Evolutionary conservation across 1,140 invertebrate species (phyloP).

Genomic region (Lasioglossum baleicum): DNA sequence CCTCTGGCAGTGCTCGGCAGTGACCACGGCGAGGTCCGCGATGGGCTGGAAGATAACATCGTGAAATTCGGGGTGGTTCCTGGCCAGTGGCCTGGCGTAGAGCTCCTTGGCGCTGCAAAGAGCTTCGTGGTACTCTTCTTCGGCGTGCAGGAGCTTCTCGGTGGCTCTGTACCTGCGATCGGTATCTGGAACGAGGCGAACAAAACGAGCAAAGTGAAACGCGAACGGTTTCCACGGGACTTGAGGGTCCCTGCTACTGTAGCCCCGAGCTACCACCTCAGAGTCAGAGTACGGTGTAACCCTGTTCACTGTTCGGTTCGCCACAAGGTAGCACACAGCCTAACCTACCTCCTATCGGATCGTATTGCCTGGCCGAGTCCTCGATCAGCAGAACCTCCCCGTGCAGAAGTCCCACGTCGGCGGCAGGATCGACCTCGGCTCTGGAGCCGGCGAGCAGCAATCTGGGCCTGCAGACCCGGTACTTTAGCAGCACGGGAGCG

Average conservation of each 20-base stretch:
- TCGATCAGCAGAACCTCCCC: conserved; percentile 84
- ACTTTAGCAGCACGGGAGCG: conserved; percentile 80
- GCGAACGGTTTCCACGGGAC: no score
- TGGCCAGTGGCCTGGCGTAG: conserved; percentile 79
- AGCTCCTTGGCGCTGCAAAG: conserved; percentile 79
- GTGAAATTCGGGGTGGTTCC: conserved; percentile 79
- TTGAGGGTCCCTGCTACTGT: neutral
- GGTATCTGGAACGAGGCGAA: conserved; percentile 66
- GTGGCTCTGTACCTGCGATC: conserved; percentile 78
- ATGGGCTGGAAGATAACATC: conserved; percentile 79
- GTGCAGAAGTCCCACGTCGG: conserved; percentile 81
- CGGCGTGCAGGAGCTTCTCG: conserved; percentile 78
- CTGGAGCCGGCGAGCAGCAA: conserved; percentile 83
- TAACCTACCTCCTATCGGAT: conserved; percentile 77
- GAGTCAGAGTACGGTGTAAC: no score
- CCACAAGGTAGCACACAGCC: no score
- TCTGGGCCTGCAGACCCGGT: conserved; percentile 74
- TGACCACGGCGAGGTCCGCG: conserved; percentile 78
- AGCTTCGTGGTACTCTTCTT: conserved; percentile 78
- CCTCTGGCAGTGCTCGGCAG: conserved; percentile 77
- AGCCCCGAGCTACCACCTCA: neutral
- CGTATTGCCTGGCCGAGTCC: conserved; percentile 79
- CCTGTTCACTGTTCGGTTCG: no score
- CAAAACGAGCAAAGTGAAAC: neutral
- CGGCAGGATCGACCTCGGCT: conserved; percentile 82